These are phyloP conservation scores for Venturia canescens DNA, from an alignment of 1,140 invertebrate genomes.

Conservation along the genomic window DNA sequence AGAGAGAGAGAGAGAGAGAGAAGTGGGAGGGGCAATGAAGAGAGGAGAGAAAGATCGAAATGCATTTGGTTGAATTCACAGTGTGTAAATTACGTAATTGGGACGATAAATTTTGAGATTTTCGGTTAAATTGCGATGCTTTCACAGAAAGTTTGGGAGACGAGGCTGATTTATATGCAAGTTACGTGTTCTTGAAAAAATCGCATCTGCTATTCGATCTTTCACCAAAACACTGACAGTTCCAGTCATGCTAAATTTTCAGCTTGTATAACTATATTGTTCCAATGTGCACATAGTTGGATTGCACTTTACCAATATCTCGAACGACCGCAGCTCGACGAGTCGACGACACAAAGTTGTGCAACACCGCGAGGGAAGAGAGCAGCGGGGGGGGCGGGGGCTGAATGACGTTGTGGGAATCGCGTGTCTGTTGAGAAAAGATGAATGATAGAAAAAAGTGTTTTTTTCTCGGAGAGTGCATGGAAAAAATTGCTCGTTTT, in stretches of 20 bases:
- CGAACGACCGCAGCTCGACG: not conserved
- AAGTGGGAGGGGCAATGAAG: constrained; percentile 10
- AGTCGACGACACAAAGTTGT: not conserved
- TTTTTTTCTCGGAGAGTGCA: not conserved
- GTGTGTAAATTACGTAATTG: constrained; percentile 12
- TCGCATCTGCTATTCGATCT: constrained; percentile 4
- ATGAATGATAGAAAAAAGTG: not conserved
- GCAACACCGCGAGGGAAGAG: not conserved
- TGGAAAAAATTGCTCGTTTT: not conserved
- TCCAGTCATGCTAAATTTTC: not conserved
- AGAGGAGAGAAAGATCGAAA: not conserved
- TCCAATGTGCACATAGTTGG: not conserved
- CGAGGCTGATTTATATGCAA: constrained; percentile 2
- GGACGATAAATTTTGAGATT: constrained; percentile 24
- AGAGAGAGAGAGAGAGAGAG: constrained; percentile 41
- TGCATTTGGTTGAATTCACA: constrained; percentile 19
- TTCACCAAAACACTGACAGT: constrained; percentile 13
- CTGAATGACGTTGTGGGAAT: constrained; percentile 6
- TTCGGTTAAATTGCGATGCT: not conserved
- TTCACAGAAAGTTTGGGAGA: not conserved
- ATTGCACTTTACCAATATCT: not conserved
- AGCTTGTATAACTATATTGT: not conserved
- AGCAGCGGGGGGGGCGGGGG: too few relatives aligned
- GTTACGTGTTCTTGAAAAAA: not conserved
- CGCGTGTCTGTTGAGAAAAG: constrained; percentile 2